Percentiles rank a stretch among this genome's conserved stretches.
These are phyloP conservation scores for Ariopsis seemanni DNA, from an alignment of 2,113 vertebrate species.

Conservation along the genomic window DNA sequence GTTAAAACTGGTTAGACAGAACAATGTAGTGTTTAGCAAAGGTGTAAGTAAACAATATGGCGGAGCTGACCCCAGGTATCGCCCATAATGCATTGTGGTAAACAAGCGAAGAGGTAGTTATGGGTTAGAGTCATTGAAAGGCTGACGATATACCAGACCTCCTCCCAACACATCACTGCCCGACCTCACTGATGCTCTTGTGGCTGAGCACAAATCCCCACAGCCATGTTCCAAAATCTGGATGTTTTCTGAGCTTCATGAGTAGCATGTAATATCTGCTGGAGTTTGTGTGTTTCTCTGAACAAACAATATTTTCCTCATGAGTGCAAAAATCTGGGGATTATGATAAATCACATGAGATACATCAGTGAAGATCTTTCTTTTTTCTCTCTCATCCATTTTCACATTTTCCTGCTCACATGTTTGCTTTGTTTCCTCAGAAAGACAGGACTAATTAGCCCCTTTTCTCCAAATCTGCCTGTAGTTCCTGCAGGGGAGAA, in stretches of 20 bases:
- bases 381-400: background rate
- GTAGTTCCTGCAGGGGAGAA: background rate
- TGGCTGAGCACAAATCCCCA: background rate
- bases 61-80: too few relatives aligned
- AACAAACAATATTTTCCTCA: background rate
- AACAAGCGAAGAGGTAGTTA: too few relatives aligned
- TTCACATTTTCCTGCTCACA: background rate
- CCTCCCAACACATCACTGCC: background rate
- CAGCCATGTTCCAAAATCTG: background rate
- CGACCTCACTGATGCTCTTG: background rate
- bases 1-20: too few relatives aligned
- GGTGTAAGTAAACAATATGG: too few relatives aligned
- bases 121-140: too few relatives aligned
- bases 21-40: too few relatives aligned
- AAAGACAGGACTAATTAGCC: background rate
- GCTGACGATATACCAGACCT: too few relatives aligned
- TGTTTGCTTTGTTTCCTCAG: background rate
- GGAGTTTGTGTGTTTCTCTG: background rate
- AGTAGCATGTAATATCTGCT: background rate
- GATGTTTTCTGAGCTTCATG: background rate
- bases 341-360: background rate
- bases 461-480: background rate
- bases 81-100: too few relatives aligned
- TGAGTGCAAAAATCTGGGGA: background rate
- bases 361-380: background rate